These are phyloP conservation scores for Lacerta viridis DNA, from an alignment of 2,797 vertebrate species.

Conservation along the genomic window DNA sequence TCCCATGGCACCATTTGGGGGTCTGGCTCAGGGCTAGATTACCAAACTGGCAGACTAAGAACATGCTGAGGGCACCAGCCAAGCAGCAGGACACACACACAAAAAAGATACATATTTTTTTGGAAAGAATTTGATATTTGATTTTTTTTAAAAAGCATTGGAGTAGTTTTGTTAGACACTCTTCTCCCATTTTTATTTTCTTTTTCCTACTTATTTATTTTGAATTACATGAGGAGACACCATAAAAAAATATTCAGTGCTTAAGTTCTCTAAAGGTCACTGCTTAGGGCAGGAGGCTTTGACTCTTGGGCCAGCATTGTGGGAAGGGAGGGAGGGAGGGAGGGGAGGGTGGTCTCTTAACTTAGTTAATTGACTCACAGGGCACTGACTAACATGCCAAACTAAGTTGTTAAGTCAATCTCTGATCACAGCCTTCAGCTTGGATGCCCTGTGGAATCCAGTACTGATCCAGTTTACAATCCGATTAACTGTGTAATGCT, in stretches of 20 bases:
- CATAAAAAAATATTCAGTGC: too few relatives aligned
- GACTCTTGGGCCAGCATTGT: too few relatives aligned
- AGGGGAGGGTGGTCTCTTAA: not conserved
- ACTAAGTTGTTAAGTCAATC: not conserved
- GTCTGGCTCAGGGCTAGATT: too few relatives aligned
- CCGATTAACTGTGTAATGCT: not conserved
- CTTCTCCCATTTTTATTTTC: not conserved
- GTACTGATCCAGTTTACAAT: not conserved
- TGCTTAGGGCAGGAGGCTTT: too few relatives aligned
- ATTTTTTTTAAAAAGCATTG: too few relatives aligned
- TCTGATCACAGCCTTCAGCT: not conserved
- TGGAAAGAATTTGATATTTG: too few relatives aligned
- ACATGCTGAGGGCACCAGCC: too few relatives aligned
- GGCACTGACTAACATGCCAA: not conserved
- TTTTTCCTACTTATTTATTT: not conserved
- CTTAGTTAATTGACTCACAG: not conserved
- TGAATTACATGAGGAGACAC: too few relatives aligned
- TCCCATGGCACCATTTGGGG: not conserved
- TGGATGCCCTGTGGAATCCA: not conserved
- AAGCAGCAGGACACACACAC: too few relatives aligned
- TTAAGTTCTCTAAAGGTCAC: too few relatives aligned
- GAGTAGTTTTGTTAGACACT: not conserved
- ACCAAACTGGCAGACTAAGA: too few relatives aligned
- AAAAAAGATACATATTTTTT: too few relatives aligned
- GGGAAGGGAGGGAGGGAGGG: not conserved